These are phyloP conservation scores for Salminus brasiliensis DNA, from an alignment of 2,113 vertebrate species.

Conservation along the genomic window DNA sequence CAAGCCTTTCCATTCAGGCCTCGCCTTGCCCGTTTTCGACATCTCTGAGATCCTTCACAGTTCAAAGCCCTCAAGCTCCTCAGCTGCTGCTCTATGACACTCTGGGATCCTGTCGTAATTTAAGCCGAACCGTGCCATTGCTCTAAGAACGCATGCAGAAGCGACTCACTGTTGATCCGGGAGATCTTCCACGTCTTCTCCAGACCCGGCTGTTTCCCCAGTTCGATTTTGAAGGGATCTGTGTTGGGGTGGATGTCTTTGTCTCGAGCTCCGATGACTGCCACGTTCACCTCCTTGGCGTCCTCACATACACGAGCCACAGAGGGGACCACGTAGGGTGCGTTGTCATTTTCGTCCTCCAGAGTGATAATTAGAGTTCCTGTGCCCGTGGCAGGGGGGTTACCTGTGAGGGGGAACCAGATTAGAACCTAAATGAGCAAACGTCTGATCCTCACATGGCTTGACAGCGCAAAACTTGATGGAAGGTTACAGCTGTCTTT, in stretches of 20 bases:
- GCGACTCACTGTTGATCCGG: slow-evolving; percentile 91
- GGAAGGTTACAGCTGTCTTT: too few species aligned
- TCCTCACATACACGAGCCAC: slow-evolving; percentile 91
- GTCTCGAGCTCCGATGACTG: slow-evolving; percentile 86
- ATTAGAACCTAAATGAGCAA: background rate
- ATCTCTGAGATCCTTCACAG: background rate
- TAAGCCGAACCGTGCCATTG: background rate
- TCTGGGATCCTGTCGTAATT: background rate
- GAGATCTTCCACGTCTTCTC: slow-evolving; percentile 94
- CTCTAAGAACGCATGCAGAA: background rate
- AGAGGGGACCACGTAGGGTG: slow-evolving; percentile 87
- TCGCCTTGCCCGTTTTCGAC: background rate
- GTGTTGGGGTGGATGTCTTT: slow-evolving; percentile 90
- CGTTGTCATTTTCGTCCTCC: slow-evolving; percentile 93
- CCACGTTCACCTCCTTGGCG: slow-evolving; percentile 86
- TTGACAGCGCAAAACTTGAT: background rate
- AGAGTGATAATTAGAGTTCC: slow-evolving; percentile 89
- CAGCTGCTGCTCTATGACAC: background rate
- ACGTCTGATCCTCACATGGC: background rate
- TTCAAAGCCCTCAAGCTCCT: background rate
- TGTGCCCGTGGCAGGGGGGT: slow-evolving; percentile 89
- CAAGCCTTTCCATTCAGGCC: background rate
- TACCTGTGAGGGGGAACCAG: slow-evolving; percentile 73
- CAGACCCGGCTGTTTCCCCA: slow-evolving; percentile 86
- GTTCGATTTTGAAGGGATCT: slow-evolving; percentile 92